Conservation (phyloP, 2,888 invertebrate species). For the Ashinkailepas kermadecensis region DNA sequence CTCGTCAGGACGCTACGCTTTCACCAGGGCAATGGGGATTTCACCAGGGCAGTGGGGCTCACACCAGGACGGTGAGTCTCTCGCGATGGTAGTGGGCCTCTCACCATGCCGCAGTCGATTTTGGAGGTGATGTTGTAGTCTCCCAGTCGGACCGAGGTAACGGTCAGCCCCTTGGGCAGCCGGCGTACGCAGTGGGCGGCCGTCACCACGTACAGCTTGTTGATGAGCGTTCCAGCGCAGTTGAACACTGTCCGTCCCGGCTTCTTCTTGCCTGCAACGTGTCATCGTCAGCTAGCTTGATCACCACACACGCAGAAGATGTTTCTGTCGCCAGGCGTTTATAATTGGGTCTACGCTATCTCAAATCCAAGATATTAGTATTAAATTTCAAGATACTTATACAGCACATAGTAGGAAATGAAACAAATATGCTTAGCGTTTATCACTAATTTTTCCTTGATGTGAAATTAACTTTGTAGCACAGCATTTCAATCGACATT, state of each 20-base stretch:
- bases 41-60: too few relatives aligned
- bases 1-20: too few relatives aligned
- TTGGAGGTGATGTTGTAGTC: conserved; percentile 2
- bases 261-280: too few relatives aligned
- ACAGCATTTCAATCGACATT: neutral
- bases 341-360: too few relatives aligned
- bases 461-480: too few relatives aligned
- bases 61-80: too few relatives aligned
- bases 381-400: neutral
- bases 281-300: too few relatives aligned
- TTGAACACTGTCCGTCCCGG: neutral
- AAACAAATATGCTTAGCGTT: neutral
- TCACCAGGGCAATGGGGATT: too few relatives aligned
- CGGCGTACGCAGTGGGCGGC: conserved; percentile 11
- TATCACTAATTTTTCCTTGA: neutral
- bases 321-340: too few relatives aligned
- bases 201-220: conserved; percentile 16
- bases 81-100: neutral
- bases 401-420: neutral
- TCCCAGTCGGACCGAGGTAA: neutral
- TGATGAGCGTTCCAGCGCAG: conserved; percentile 20
- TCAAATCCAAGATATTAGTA: too few relatives aligned
- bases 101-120: neutral
- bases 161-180: neutral
- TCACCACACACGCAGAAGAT: too few relatives aligned